These are phyloP conservation scores for Sebastes hopkinsi DNA, from an alignment of 2,797 vertebrate genomes.

Conservation along the genomic window DNA sequence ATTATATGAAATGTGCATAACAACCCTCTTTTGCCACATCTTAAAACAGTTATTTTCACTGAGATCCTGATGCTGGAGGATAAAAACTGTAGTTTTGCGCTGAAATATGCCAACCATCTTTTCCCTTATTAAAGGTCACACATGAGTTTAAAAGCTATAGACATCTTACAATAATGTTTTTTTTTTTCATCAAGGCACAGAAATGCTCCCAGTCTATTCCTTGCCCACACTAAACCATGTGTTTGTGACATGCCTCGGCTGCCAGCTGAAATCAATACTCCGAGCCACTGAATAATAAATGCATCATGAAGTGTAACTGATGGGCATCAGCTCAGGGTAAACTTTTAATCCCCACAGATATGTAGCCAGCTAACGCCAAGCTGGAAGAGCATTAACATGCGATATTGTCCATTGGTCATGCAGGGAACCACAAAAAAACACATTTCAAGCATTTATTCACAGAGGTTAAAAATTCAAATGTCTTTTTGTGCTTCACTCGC, in stretches of 20 bases:
- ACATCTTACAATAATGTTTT: not conserved
- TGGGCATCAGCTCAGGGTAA: slow-evolving; percentile 54
- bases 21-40: not conserved
- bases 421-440: slow-evolving; percentile 18
- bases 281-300: slow-evolving; percentile 64
- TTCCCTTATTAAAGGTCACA: slow-evolving; percentile 10
- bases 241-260: slow-evolving; percentile 46
- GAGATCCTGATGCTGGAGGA: not conserved
- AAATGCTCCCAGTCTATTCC: slow-evolving; percentile 10
- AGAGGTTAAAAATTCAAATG: slow-evolving; percentile 19
- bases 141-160: slow-evolving; percentile 9
- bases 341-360: slow-evolving; percentile 60
- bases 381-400: slow-evolving; percentile 36
- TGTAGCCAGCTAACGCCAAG: slow-evolving; percentile 29
- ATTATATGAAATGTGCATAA: slow-evolving; percentile 37
- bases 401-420: slow-evolving; percentile 25
- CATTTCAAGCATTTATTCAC: slow-evolving; percentile 4
- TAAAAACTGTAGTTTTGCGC: not conserved
- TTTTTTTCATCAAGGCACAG: not conserved
- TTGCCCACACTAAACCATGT: slow-evolving; percentile 16
- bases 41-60: slow-evolving; percentile 6
- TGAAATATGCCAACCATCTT: slow-evolving; percentile 1
- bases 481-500: slow-evolving; percentile 2
- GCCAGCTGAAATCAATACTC: slow-evolving; percentile 55
- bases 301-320: slow-evolving; percentile 71